Conservation (phyloP, 2,888 invertebrate species). For the Drosophila colorata region DNA sequence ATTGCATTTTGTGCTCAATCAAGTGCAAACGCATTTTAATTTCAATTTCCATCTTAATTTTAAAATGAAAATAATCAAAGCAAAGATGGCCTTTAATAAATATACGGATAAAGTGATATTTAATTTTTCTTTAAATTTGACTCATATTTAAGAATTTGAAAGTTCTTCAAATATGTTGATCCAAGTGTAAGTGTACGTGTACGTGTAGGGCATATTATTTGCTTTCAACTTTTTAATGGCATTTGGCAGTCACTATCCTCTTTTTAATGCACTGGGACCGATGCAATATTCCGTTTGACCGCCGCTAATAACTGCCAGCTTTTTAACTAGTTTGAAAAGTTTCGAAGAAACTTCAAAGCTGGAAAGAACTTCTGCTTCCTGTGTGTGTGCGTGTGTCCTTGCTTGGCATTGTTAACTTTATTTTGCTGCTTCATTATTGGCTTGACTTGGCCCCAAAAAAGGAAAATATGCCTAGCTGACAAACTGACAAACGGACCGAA, state of each 20-base stretch:
- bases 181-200: too few species aligned
- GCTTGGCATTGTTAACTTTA: background rate
- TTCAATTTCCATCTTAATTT: background rate
- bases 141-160: too few species aligned
- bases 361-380: conserved; percentile 9
- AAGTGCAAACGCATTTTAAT: conserved; percentile 3
- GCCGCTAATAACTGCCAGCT: conserved; percentile 9
- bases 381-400: background rate
- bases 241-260: conserved; percentile 25
- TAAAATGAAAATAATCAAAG: background rate
- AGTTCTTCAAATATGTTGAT: too few species aligned
- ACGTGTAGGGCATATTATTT: background rate
- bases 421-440: conserved; percentile 44
- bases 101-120: too few species aligned
- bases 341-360: conserved; percentile 29
- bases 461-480: conserved; percentile 45
- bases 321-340: conserved; percentile 46
- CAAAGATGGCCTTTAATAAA: too few species aligned
- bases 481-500: conserved; percentile 29
- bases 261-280: conserved; percentile 27
- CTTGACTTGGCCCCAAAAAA: conserved; percentile 34
- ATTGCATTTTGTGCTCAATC: background rate
- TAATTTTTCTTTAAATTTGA: too few species aligned
- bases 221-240: conserved; percentile 44
- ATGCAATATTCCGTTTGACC: conserved; percentile 43